Percentiles rank a stretch among this genome's conserved stretches.
These are phyloP conservation scores for Drosophila neocordata DNA, from an alignment of 1,140 invertebrate species.

Conservation along the genomic window DNA sequence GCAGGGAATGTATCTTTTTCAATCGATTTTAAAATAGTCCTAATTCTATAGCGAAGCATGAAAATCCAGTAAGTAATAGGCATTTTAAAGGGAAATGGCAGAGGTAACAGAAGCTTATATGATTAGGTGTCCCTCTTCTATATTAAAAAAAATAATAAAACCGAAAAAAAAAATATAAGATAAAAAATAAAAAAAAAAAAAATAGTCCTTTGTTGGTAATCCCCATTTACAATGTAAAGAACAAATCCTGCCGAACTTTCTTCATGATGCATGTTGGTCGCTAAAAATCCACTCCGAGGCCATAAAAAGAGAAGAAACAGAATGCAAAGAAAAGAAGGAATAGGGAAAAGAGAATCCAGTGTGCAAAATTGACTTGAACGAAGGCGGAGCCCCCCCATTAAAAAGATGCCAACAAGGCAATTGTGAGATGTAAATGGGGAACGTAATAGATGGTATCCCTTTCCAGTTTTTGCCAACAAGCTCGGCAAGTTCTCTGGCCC, in stretches of 20 bases:
- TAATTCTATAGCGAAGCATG: too few relatives aligned
- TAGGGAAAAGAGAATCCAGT: conserved; percentile 17
- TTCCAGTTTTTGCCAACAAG: conserved; percentile 5
- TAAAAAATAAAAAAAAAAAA: not conserved
- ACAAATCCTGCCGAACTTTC: conserved; percentile 22
- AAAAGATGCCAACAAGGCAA: conserved; percentile 78
- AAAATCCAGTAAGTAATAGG: too few relatives aligned
- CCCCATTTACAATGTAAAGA: conserved; percentile 4
- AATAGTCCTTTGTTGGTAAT: not conserved
- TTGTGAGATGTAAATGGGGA: conserved; percentile 76
- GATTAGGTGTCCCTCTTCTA: too few relatives aligned
- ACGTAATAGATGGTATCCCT: conserved; percentile 70
- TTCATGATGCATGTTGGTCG: conserved; percentile 28
- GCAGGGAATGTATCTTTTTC: too few relatives aligned
- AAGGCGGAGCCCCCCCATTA: conserved; percentile 50
- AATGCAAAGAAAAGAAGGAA: conserved; percentile 15
- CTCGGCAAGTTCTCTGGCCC: not conserved
- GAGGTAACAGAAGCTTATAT: too few relatives aligned
- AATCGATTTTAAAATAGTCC: too few relatives aligned
- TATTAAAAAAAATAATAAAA: too few relatives aligned
- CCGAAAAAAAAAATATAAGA: too few relatives aligned
- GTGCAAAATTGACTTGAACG: conserved; percentile 46
- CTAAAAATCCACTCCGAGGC: conserved; percentile 45
- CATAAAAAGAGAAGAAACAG: conserved; percentile 28
- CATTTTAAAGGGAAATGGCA: too few relatives aligned